Conservation (phyloP, 1,140 invertebrate species). For the Camponotus pennsylvanicus region DNA sequence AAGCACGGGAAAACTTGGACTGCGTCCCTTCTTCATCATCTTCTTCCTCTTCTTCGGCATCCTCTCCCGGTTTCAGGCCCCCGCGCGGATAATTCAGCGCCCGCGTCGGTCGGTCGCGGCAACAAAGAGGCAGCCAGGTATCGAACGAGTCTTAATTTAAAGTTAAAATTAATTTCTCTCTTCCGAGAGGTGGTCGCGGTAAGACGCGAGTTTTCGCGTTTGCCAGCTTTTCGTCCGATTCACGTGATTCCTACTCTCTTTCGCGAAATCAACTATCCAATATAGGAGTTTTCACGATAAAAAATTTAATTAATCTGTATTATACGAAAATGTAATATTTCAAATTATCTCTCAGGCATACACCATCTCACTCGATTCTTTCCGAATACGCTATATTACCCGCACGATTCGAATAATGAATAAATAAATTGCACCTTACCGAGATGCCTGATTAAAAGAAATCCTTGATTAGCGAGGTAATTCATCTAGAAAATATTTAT, state of each 20-base stretch:
- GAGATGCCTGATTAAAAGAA: conserved; percentile 71
- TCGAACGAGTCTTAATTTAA: conserved; percentile 84
- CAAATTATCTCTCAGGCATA: background rate
- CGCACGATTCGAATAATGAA: conserved; percentile 14
- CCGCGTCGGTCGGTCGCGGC: conserved; percentile 73
- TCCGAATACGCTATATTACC: background rate
- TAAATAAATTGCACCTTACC: conserved; percentile 43
- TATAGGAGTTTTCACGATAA: conserved; percentile 16
- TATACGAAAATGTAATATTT: conserved; percentile 10
- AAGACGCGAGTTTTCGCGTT: conserved; percentile 71
- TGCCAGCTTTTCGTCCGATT: conserved; percentile 43
- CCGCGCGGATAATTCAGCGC: conserved; percentile 70
- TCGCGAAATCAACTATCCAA: conserved; percentile 30
- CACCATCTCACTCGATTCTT: conserved; percentile 5
- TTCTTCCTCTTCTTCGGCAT: conserved; percentile 69
- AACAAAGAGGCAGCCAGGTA: conserved; percentile 82
- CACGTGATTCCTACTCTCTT: conserved; percentile 2
- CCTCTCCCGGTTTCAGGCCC: conserved; percentile 38
- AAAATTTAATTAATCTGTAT: conserved; percentile 24
- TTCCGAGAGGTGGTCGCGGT: conserved; percentile 34
- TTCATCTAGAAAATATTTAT: conserved; percentile 71
- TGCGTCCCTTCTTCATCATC: conserved; percentile 60
- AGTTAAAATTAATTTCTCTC: conserved; percentile 84
- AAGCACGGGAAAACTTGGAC: conserved; percentile 79
- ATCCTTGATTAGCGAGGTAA: conserved; percentile 64